Base-by-base conservation (phyloP, 2,797 vertebrate genomes). In the Xenops minutus region DNA sequence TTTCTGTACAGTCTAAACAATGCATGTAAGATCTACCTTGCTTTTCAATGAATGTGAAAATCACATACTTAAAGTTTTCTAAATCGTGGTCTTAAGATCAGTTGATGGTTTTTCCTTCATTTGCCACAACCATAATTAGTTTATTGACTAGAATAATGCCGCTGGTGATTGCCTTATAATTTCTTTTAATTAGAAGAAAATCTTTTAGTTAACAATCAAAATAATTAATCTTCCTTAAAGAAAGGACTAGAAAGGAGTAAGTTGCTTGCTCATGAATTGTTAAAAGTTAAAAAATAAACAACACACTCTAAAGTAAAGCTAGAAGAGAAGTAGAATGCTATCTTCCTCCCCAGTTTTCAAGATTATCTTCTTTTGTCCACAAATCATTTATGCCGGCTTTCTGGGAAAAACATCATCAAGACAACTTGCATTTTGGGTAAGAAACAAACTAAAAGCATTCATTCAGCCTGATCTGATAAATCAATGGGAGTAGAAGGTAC, bases 141-240 rank as follows among this genome's bases (percentile, higher is more conserved):
- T 96, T 94, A 97, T 96, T 95, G 95, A 97, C 93, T 83, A 83
- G 43, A 89, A 82, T 83, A 88, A 90, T 92, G 77, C 21, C 72
- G 79, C 63, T 62, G 37, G 55, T 89, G 74, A 97, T 93, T 48
- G 49, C 49, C 52, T 76, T 93, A 81, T 90, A 95, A 94, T 97
- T 96, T 92, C 55, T 72, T 96, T 95, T 96, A 96, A 95, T 93
- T 95, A 91, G 82, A 94, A 91, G 73, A 90, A 93, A 96, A 52
- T 23, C 69, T 84, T 85, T 93, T 93, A 82, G 26, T 93, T 94
- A 93, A 93, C 83, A 95, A 87, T 81, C 51, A 79, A 95, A 95
- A 95, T 75, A 96, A 96, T 96, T 93, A 92, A 89, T 92, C 77
- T 95, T 23, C 68, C 93, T 97, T 89, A 95, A 93, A 76, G 49